These are phyloP conservation scores for Nesogale talazaci DNA, from an alignment of 2,113 vertebrate genomes.

Conservation along the genomic window DNA sequence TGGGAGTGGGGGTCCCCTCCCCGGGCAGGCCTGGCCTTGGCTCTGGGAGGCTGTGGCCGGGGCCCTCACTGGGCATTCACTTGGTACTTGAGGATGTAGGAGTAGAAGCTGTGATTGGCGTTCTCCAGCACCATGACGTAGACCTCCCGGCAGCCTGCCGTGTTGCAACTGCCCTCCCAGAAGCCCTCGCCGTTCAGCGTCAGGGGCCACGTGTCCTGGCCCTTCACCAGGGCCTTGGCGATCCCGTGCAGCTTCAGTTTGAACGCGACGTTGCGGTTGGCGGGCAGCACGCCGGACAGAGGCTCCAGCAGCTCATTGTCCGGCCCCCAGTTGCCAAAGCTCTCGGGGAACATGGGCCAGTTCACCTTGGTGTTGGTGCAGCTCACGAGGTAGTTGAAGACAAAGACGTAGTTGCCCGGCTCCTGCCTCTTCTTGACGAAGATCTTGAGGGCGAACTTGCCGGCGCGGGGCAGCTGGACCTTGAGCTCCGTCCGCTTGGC, in stretches of 20 bases:
- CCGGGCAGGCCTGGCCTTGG: not conserved
- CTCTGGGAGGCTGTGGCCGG: not conserved
- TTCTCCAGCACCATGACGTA: slow-evolving; percentile 89
- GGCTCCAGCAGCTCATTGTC: slow-evolving; percentile 90
- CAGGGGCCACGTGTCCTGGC: slow-evolving; percentile 81
- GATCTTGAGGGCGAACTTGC: slow-evolving; percentile 88
- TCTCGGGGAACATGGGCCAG: slow-evolving; percentile 88
- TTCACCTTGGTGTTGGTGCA: slow-evolving; percentile 86
- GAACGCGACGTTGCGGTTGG: slow-evolving; percentile 85
- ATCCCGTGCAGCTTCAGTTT: slow-evolving; percentile 87
- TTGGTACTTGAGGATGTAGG: slow-evolving; percentile 87
- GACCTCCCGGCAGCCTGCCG: slow-evolving; percentile 85
- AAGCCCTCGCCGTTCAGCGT: slow-evolving; percentile 82
- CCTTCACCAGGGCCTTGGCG: slow-evolving; percentile 86
- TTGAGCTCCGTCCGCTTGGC: slow-evolving; percentile 84
- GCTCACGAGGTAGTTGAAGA: slow-evolving; percentile 90
- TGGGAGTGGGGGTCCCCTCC: not conserved
- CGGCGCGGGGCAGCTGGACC: slow-evolving; percentile 87
- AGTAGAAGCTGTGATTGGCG: slow-evolving; percentile 87
- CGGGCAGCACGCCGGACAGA: slow-evolving; percentile 85
- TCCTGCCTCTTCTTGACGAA: slow-evolving; percentile 88
- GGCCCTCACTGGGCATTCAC: slow-evolving; percentile 83
- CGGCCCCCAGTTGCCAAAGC: slow-evolving; percentile 85
- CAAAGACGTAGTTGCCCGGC: slow-evolving; percentile 83
- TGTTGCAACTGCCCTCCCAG: slow-evolving; percentile 90